Base-by-base conservation (phyloP, 2,113 vertebrate genomes). In the Cygnus atratus region DNA sequence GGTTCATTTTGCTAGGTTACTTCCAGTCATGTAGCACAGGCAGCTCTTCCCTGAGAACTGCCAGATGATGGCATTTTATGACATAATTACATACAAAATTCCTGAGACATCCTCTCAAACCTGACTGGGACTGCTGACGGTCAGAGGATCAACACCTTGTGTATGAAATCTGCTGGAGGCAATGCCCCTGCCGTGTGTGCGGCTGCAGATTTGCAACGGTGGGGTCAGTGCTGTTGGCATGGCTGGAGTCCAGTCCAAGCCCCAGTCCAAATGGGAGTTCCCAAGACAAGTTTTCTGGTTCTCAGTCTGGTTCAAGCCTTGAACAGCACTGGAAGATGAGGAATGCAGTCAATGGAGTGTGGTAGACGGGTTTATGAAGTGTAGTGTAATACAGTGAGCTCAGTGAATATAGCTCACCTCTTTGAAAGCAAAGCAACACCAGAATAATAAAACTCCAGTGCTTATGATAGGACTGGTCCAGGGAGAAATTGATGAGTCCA, bases 191-290 rank as follows among this genome's bases (percentile, higher is more conserved):
- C 12, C 5, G 0, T 1, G 2, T 4, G 7, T 52, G 5, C 21
- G 55, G 78, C 35, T n/a, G 65, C 2, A 3, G 25, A 9, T 55
- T 18, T 7, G 46, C 31, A 6, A 7, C 37, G 14, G 31, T 13
- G 8, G 31, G 50, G 2, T 12, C 54, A 88, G 35, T 8, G 3
- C 35, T 9, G 33, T 4, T 7, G 52, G 46, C 74, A 29, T 26
- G 18, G 57, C 0, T 52, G 1, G 10, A 37, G 71, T 44, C 0
- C 17, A 54, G 48, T 19, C 7, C 0, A 20, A 3, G 15, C 0
- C 16, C 46, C 46, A 21, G 5, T 11, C n/a, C 0, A 1, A 52
- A 14, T 3, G 3, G 67, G 17, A 77, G 29, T 16, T 62, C 8
- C 24, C 71, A 31, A 24, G 25, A 26, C n/a, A 25, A 13, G 54